Percentiles rank a stretch among this genome's conserved stretches.
phyloP scores from a whole-genome alignment of 2,888 invertebrate genomes.

The Polydrusus tereticollis region DNA sequence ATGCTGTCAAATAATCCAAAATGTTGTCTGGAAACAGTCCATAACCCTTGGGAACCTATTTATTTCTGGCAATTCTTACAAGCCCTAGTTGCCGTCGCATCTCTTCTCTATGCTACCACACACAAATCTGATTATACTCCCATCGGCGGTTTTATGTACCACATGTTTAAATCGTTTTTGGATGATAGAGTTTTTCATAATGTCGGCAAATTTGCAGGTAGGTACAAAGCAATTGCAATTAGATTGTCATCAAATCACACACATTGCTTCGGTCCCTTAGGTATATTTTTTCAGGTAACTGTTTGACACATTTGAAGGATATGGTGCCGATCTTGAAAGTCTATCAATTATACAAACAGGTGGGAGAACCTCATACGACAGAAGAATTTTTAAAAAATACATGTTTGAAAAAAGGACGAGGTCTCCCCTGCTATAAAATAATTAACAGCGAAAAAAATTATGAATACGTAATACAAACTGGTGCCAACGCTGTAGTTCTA shows the following conservation, averaged over 20 bases:
- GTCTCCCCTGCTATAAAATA: constrained; percentile 51
- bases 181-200: constrained; percentile 68
- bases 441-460: constrained; percentile 25
- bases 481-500: constrained; percentile 30
- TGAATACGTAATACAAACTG: constrained; percentile 22
- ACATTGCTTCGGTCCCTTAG: no score
- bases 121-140: constrained; percentile 55
- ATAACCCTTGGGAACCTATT: constrained; percentile 73
- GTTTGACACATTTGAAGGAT: constrained; percentile 56
- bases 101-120: constrained; percentile 66
- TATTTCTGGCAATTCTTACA: constrained; percentile 76
- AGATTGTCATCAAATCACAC: no score
- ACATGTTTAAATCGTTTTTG: constrained; percentile 70
- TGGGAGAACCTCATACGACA: constrained; percentile 59
- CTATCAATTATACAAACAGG: constrained; percentile 56
- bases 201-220: constrained; percentile 61
- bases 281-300: constrained; percentile 48
- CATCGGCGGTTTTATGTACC: constrained; percentile 69
- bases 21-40: constrained; percentile 67
- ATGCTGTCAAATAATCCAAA: constrained; percentile 68
- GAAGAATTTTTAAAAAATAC: constrained; percentile 53
- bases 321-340: constrained; percentile 56
- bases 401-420: constrained; percentile 42
- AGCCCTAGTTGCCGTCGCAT: constrained; percentile 66
- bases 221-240: background rate